A percentile compares a stretch with the other conserved stretches of the same genome.
These are phyloP conservation scores for Mylabris sibirica DNA, from an alignment of 2,888 invertebrate species.

Conservation along the genomic window DNA sequence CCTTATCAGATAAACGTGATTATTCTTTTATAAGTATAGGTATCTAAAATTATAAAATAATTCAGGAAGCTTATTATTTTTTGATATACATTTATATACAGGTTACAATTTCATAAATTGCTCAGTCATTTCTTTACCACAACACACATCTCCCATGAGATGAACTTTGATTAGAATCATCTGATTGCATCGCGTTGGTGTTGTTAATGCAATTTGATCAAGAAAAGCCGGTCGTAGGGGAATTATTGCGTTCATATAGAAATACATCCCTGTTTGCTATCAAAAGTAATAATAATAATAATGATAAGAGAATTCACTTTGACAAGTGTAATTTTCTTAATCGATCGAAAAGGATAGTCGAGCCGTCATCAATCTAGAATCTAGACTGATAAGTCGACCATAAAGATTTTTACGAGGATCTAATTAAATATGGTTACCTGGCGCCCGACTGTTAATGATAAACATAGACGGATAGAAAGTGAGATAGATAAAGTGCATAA, in stretches of 20 bases:
- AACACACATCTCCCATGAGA: conserved; percentile 26
- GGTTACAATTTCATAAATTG: neutral
- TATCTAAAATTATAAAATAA: neutral
- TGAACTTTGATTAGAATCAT: conserved; percentile 33
- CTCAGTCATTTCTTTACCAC: conserved; percentile 14
- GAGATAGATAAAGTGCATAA: neutral
- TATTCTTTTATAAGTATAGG: neutral
- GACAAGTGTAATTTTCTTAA: conserved; percentile 5
- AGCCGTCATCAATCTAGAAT: neutral
- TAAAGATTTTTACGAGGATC: conserved; percentile 49
- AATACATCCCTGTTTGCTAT: neutral
- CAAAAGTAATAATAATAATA: neutral
- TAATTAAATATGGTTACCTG: conserved; percentile 50
- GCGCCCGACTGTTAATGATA: conserved; percentile 31
- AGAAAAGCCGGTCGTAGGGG: conserved; percentile 2
- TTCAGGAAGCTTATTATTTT: neutral
- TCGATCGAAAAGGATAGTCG: neutral
- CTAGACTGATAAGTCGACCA: neutral
- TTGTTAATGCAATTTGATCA: conserved; percentile 35
- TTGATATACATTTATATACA: neutral
- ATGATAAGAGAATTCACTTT: neutral
- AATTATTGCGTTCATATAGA: neutral
- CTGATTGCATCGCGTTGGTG: conserved; percentile 32
- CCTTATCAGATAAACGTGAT: neutral
- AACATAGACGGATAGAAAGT: conserved; percentile 8